Conservation (phyloP, 2,113 vertebrate species). For the Spea bombifrons region DNA sequence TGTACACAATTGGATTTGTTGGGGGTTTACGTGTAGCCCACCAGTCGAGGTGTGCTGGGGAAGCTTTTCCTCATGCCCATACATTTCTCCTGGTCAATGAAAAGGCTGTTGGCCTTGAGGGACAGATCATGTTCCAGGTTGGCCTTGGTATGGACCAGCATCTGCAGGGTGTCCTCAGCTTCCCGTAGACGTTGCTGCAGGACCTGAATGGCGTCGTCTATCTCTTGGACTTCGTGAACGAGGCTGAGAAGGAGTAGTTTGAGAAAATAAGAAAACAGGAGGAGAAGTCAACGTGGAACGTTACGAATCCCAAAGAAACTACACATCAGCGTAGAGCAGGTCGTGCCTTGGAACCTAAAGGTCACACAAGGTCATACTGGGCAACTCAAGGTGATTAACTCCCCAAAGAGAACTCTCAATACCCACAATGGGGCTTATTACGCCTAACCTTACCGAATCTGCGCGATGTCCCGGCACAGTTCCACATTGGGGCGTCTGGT, state of each 20-base stretch:
- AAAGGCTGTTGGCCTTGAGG: slow-evolving; percentile 86
- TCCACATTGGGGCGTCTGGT: slow-evolving; percentile 81
- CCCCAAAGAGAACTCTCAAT: too few species aligned
- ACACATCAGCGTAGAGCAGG: neutral
- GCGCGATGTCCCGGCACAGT: slow-evolving; percentile 81
- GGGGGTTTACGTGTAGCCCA: slow-evolving; percentile 70
- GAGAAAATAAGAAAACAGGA: too few species aligned
- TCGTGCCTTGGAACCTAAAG: neutral
- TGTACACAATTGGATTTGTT: neutral
- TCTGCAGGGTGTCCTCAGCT: slow-evolving; percentile 77
- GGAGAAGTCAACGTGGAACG: too few species aligned
- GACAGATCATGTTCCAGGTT: slow-evolving; percentile 84
- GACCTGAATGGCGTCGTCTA: slow-evolving; percentile 78
- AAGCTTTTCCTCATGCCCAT: slow-evolving; percentile 89
- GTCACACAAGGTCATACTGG: neutral
- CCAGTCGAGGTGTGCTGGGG: slow-evolving; percentile 77
- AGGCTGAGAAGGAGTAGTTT: slow-evolving; percentile 67
- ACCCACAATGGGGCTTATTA: neutral
- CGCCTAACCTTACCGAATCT: slow-evolving; percentile 68
- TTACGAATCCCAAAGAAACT: too few species aligned
- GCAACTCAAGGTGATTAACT: too few species aligned
- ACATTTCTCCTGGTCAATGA: slow-evolving; percentile 92
- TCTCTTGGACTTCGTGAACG: slow-evolving; percentile 79
- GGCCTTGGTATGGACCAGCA: slow-evolving; percentile 76
- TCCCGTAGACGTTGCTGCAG: slow-evolving; percentile 80